Evolutionary conservation across 2,888 invertebrate species (phyloP).

Genomic region (Cerceris ruficornis): DNA sequence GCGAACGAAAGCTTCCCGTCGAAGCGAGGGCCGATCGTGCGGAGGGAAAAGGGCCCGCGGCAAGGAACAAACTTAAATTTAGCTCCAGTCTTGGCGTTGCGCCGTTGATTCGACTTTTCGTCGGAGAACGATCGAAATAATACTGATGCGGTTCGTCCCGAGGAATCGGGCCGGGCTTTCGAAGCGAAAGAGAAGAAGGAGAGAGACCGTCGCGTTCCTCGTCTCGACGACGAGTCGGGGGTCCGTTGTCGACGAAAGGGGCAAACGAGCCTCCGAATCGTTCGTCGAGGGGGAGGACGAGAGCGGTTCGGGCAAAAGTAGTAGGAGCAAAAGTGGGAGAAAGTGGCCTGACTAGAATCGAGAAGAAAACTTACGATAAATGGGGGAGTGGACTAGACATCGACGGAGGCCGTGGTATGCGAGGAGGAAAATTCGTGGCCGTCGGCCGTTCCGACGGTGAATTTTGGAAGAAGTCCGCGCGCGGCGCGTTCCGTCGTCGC

Average conservation of each 20-base stretch:
- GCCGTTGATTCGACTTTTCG: slow-evolving; percentile 54
- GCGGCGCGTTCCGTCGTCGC: no score
- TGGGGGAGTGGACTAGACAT: slow-evolving; percentile 66
- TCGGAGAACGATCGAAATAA: slow-evolving; percentile 52
- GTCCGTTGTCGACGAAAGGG: no score
- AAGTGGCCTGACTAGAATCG: slow-evolving; percentile 53
- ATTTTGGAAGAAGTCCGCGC: no score
- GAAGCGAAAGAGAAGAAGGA: slow-evolving; percentile 10
- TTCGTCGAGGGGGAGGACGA: no score
- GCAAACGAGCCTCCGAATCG: no score
- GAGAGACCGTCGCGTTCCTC: neutral
- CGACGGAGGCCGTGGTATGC: slow-evolving; percentile 13
- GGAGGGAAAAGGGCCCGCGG: neutral
- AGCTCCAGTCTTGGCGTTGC: slow-evolving; percentile 59
- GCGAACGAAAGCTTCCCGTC: neutral
- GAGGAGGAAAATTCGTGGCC: no score
- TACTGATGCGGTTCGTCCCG: slow-evolving; percentile 58
- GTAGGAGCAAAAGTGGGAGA: neutral
- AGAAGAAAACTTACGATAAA: slow-evolving; percentile 34
- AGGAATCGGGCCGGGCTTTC: neutral
- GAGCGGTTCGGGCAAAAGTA: no score
- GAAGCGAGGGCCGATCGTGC: no score
- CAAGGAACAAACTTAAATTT: slow-evolving; percentile 40
- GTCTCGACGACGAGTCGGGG: no score
- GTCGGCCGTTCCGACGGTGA: no score